A percentile compares a stretch with the other conserved stretches of the same genome.
phyloP scores from a whole-genome alignment of 37 sponge, comb jelly and placozoan species.

The Spongilla lacustris region DNA sequence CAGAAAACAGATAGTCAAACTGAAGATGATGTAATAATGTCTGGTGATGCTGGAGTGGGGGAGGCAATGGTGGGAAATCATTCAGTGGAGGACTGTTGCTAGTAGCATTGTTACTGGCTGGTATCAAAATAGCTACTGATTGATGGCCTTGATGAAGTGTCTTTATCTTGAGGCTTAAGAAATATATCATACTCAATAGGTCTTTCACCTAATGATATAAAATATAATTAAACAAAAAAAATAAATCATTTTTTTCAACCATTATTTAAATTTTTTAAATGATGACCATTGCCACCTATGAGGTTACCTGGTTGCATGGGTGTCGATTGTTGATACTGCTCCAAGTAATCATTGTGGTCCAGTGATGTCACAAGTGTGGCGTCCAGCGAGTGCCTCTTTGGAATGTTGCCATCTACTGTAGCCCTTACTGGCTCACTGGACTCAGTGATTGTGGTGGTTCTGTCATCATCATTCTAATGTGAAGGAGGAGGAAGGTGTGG shows the following conservation, averaged over 20 bases:
- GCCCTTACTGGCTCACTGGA: slow-evolving; percentile 25
- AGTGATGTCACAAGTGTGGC: slow-evolving; percentile 6
- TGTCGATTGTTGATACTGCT: slow-evolving; percentile 32
- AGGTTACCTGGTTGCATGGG: slow-evolving; percentile 57
- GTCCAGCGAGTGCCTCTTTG: neutral
- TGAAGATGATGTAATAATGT: too few relatives aligned
- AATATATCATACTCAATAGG: slow-evolving; percentile 48
- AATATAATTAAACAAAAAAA: too few relatives aligned
- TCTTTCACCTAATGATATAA: slow-evolving; percentile 24
- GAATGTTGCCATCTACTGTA: slow-evolving; percentile 60
- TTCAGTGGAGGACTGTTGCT: too few relatives aligned
- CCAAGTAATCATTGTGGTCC: slow-evolving; percentile 23
- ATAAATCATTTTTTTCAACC: too few relatives aligned
- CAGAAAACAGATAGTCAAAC: too few relatives aligned
- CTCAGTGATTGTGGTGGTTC: neutral
- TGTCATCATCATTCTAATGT: slow-evolving; percentile 38
- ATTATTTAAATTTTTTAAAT: too few relatives aligned
- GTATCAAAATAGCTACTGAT: too few relatives aligned
- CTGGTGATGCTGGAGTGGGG: too few relatives aligned
- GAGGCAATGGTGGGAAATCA: too few relatives aligned
- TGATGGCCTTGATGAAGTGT: neutral
- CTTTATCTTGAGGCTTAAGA: slow-evolving; percentile 4
- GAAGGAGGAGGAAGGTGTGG: neutral
- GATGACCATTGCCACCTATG: too few relatives aligned
- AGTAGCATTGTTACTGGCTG: too few relatives aligned